Evolutionary conservation across 2,113 vertebrate species (phyloP).

Genomic region (Phalacrocorax brasilianus): DNA sequence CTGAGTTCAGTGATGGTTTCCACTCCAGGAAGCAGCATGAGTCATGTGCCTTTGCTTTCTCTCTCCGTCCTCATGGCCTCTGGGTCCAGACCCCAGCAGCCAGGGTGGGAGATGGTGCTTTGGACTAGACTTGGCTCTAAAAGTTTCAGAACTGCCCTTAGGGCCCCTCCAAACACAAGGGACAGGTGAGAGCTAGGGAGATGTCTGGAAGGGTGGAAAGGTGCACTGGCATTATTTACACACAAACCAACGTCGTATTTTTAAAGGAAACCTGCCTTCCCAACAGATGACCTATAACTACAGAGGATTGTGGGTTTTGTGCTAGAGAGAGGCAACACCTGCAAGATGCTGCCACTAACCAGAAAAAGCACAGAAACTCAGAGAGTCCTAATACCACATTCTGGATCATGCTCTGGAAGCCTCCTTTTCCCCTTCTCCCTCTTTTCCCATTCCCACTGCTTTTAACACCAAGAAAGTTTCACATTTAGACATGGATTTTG

Average conservation of each 20-base stretch:
- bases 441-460: constrained; percentile 3
- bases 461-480: constrained; percentile 59
- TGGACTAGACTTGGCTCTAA: background rate
- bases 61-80: background rate
- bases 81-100: background rate
- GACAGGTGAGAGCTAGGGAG: background rate
- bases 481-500: constrained; percentile 64
- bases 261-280: background rate
- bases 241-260: background rate
- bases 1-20: background rate
- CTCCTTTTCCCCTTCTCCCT: constrained; percentile 6
- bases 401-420: background rate
- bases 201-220: background rate
- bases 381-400: background rate
- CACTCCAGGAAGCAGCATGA: background rate
- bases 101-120: background rate
- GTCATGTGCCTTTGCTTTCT: background rate
- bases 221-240: constrained; percentile 60
- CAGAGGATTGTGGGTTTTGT: background rate
- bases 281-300: background rate
- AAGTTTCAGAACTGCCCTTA: background rate
- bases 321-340: constrained; percentile 29
- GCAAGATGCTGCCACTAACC: constrained; percentile 33
- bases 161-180: background rate
- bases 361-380: background rate